Base-by-base conservation (phyloP, 2,888 invertebrate species). In the Cantharis flavilabris region DNA sequence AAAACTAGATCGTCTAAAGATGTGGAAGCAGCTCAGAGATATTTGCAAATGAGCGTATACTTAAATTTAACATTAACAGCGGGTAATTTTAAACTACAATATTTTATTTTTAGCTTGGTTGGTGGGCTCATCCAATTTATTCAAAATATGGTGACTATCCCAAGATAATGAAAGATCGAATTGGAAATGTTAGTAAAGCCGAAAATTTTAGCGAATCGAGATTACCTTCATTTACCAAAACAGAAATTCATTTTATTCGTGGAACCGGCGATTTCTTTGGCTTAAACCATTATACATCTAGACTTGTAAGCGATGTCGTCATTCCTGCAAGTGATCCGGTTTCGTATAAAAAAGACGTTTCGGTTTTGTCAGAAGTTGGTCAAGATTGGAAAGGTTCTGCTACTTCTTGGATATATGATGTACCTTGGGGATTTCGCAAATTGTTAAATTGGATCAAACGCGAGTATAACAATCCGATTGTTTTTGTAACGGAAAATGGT, bases 201-300 rank as follows among this genome's bases (percentile, higher is more conserved):
- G 89, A 91, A 82, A 89, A 89, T 7, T 88, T 86, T 70, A 69
- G 82, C 0, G 80, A 81, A 63, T 90, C 91, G 0, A 85, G 90
- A 75, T 83, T 92, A 23, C 91, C 91, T 0, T 75, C 78, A 63
- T 89, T 91, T 70, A 86, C 88, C 0, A 63, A 80, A 11, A 80
- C 87, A 11, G 90, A 91, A 88, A 86, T 90, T 9, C 78, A 86
- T 28, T 83, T 84, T 10, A 87, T 91, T 64, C 83, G 83, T 84
- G 92, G 89, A 83, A 90, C 89, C 79, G 89, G 83, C 78, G 94
- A 94, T 84, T 94, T 93, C 86, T 88, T 94, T 28, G 94, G 93
- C 0, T 81, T 94, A 5, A 94, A 94, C 83, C 90, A 92, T 75
- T 94, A 93, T 85, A 90, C 92, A 9, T 26, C 26, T 0, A 89